These are phyloP conservation scores for Harpagifer antarcticus DNA, from an alignment of 2,797 vertebrate species.

Conservation along the genomic window DNA sequence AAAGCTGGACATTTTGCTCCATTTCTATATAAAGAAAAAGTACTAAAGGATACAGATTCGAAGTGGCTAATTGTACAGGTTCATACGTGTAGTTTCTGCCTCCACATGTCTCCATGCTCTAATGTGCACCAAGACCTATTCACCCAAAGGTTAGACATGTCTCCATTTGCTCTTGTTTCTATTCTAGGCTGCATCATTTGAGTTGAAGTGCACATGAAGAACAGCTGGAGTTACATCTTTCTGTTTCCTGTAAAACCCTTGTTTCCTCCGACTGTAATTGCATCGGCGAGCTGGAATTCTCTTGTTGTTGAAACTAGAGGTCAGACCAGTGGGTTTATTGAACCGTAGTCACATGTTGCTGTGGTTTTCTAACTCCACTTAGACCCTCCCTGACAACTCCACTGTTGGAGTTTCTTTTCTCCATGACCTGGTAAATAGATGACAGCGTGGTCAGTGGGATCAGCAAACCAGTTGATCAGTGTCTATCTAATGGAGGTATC, in stretches of 20 bases:
- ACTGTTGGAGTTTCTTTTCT: background rate
- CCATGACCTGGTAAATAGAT: conserved; percentile 13
- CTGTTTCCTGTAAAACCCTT: conserved; percentile 24
- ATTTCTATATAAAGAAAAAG: background rate
- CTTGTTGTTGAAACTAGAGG: conserved; percentile 30
- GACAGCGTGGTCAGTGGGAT: conserved; percentile 26
- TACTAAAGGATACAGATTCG: background rate
- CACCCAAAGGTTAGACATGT: too few species aligned
- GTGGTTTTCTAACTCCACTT: conserved; percentile 47
- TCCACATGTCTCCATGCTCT: too few species aligned
- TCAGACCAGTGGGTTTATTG: conserved; percentile 41
- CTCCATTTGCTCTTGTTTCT: too few species aligned
- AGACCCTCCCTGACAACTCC: conserved; percentile 11
- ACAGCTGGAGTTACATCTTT: conserved; percentile 13
- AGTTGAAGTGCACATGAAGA: background rate
- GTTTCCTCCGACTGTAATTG: conserved; percentile 38
- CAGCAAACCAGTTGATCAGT: background rate
- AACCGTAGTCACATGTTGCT: conserved; percentile 52
- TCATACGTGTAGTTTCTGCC: too few species aligned
- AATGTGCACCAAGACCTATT: too few species aligned
- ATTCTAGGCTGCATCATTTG: too few species aligned
- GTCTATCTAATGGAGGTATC: conserved; percentile 60
- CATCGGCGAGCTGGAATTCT: conserved; percentile 6
- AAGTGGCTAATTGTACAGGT: too few species aligned
- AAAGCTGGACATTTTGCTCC: background rate